Base-by-base conservation (phyloP, 2,113 vertebrate genomes). In the Centrocercus urophasianus region DNA sequence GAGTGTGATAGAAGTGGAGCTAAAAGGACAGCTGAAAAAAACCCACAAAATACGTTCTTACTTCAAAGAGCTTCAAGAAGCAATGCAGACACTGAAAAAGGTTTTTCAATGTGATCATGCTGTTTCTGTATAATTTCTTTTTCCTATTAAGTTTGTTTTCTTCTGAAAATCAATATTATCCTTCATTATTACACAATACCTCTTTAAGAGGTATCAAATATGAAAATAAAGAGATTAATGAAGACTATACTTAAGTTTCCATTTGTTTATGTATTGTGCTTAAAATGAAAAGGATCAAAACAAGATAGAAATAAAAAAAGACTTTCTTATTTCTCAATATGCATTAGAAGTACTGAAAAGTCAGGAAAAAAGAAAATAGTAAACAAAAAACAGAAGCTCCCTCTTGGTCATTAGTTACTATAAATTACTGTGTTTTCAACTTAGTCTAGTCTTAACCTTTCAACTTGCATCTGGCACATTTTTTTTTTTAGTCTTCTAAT, bases 1-100 rank as follows among this genome's bases (percentile, higher is more conserved):
- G 3, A 73, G 4, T 48, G 3, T 0, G 0, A 47, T 11, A 82
- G 6, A n/a, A 5, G 32, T 66, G 15, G 7, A 69, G 4, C 6
- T 18, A 34, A 12, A 25, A 66, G 1, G 19, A 3, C 5, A 5
- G 3, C 13, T 42, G 32, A 21, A 11, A 85, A 83, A 13, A 3
- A 47, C 3, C 15, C 61, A 54, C 16, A 63, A 9, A 17, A 48
- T 48, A 86, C 10, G 4, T 43, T 6, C 5, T 71, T 45, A 59
- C 6, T 66, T 83, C n/a, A 17, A 54, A 8, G 6, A 4, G 8
- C 11, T 32, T 4, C 19, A 77, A 64, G 43, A 54, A 24, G 3
- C 12, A 13, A 36, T 1, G 3, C 27, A 61, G 6, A 3, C 28
- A 32, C 8, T 83, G 16, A 47, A 15, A 66, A 32, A 71, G 12